phyloP scores from a whole-genome alignment of 1,140 invertebrate genomes.

The Pachypsylla venusta region DNA sequence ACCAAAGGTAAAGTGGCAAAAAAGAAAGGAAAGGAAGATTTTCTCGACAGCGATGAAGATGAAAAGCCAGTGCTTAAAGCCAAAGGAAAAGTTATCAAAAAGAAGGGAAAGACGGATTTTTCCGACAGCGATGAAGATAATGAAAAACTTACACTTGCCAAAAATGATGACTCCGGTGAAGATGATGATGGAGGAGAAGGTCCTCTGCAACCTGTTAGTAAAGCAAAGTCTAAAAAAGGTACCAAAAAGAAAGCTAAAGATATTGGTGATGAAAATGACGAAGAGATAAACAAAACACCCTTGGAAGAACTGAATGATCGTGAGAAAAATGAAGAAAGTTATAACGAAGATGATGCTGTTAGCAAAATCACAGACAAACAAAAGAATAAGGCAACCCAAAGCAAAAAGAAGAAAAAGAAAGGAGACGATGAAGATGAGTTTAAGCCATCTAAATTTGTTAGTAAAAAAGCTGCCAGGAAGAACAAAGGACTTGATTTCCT shows the following conservation, averaged over 20 bases:
- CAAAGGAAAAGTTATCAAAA: background rate
- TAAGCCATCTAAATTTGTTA: conserved; percentile 33
- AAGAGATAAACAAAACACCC: conserved; percentile 18
- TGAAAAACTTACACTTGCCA: conserved; percentile 16
- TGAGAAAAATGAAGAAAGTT: no score
- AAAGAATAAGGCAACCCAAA: no score
- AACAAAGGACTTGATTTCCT: conserved; percentile 24
- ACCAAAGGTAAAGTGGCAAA: conserved; percentile 13
- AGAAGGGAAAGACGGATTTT: background rate
- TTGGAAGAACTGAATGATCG: conserved; percentile 23
- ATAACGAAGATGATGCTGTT: no score
- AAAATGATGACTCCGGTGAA: conserved; percentile 30
- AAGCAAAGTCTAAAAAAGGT: conserved; percentile 27
- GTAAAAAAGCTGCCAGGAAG: conserved; percentile 34
- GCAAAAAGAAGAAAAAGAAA: conserved; percentile 30
- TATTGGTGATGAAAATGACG: conserved; percentile 27
- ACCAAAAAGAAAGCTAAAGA: conserved; percentile 33
- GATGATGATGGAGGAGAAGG: conserved; percentile 33
- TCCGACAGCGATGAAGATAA: conserved; percentile 20
- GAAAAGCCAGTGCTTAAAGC: background rate
- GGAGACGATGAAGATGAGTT: conserved; percentile 29
- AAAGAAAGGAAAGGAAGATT: conserved; percentile 15
- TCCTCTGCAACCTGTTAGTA: conserved; percentile 28
- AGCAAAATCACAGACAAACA: no score
- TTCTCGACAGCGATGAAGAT: conserved; percentile 8